Evolutionary conservation across 2,113 vertebrate species (phyloP).

Genomic region (Garra rufa): DNA sequence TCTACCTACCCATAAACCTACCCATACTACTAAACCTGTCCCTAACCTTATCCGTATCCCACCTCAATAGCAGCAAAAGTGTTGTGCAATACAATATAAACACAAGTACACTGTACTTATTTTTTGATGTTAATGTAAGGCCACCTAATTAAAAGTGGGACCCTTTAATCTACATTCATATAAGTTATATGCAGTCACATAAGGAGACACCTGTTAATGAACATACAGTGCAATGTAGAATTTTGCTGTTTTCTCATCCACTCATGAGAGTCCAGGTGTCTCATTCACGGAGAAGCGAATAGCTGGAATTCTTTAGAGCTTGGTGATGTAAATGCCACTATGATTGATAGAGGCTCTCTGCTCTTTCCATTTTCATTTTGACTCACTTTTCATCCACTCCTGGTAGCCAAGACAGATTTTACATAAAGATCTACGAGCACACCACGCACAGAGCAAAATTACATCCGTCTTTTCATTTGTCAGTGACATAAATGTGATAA

Average conservation of each 20-base stretch:
- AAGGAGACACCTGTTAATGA: not conserved
- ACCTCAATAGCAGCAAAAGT: too few species aligned
- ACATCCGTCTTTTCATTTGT: conserved; percentile 27
- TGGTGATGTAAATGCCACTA: not conserved
- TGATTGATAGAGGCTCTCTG: conserved; percentile 35
- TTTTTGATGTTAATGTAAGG: too few species aligned
- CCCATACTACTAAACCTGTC: too few species aligned
- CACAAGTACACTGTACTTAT: too few species aligned
- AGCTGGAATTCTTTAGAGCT: conserved; percentile 2
- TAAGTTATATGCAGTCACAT: too few species aligned
- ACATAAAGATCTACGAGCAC: conserved; percentile 33
- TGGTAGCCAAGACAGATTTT: conserved; percentile 12
- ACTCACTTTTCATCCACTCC: conserved; percentile 17
- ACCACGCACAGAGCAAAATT: conserved; percentile 7
- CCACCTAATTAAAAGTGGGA: too few species aligned
- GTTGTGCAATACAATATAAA: too few species aligned
- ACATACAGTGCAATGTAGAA: not conserved
- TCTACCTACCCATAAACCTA: too few species aligned
- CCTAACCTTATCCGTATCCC: too few species aligned
- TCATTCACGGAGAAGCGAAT: not conserved
- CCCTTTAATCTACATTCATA: too few species aligned
- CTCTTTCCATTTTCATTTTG: conserved; percentile 43
- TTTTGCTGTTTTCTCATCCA: not conserved
- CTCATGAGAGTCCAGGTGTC: not conserved
- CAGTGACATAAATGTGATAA: conserved; percentile 26